These are phyloP conservation scores for Amniataba percoides DNA, from an alignment of 2,797 vertebrate species.

Conservation along the genomic window DNA sequence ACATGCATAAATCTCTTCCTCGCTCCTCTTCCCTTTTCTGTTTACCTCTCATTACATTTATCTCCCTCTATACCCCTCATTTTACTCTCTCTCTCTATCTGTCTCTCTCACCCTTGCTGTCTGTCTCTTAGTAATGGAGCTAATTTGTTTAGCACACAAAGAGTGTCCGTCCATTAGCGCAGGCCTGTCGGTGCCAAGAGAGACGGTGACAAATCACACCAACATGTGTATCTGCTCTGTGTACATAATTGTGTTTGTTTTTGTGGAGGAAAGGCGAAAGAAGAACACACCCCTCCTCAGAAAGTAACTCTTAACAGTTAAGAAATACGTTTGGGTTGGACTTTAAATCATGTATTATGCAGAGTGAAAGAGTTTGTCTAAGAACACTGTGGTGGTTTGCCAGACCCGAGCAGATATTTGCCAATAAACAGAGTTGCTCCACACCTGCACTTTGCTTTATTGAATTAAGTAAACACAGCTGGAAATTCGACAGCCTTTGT, in stretches of 20 bases:
- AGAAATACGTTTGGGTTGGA: neutral
- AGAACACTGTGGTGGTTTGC: constrained; percentile 6
- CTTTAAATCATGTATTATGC: constrained; percentile 7
- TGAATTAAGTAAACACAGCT: constrained; percentile 41
- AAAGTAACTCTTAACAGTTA: constrained; percentile 11
- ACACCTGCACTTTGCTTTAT: constrained; percentile 35
- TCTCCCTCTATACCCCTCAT: constrained; percentile 46
- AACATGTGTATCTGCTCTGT: constrained; percentile 55
- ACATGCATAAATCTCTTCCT: constrained; percentile 40
- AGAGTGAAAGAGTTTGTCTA: constrained; percentile 1
- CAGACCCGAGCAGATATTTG: constrained; percentile 21
- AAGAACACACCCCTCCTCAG: neutral
- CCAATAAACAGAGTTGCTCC: constrained; percentile 10
- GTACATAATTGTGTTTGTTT: constrained; percentile 34
- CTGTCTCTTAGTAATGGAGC: constrained; percentile 84
- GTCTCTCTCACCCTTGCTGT: constrained; percentile 67
- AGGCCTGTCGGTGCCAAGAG: constrained; percentile 70
- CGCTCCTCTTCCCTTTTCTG: constrained; percentile 28
- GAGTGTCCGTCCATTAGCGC: constrained; percentile 86
- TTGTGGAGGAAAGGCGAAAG: constrained; percentile 13
- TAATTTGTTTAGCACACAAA: constrained; percentile 88
- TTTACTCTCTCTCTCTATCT: constrained; percentile 16
- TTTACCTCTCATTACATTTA: constrained; percentile 45
- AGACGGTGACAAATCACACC: constrained; percentile 86
- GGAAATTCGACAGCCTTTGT: constrained; percentile 26